Base-by-base conservation (phyloP, 1,140 invertebrate species). In the Macrocentrus cingulum region DNA sequence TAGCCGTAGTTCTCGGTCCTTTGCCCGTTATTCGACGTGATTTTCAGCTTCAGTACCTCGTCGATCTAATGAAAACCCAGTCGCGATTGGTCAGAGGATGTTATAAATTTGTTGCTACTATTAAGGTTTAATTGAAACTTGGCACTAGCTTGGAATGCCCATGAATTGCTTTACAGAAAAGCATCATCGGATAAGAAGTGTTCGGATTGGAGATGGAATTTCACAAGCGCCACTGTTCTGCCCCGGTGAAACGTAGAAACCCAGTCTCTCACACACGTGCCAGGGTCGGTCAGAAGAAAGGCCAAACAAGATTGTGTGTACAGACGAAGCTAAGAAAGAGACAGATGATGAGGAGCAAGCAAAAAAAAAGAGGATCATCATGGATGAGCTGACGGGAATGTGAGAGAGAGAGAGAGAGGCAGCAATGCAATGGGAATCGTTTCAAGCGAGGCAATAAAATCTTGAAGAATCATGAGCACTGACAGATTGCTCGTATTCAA, bases 401-500 rank as follows among this genome's bases (percentile, higher is more conserved):
- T n/a, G n/a, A n/a, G 42, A 55, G 46, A 6, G 20, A 23, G 44
- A 32, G 25, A 4, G 16, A 13, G 18, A 36, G 53, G 16, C 36
- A 20, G 54, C 16, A 46, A 48, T 37, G 45, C 44, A 56, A 9
- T n/a, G 20, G 19, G 41, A 7, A 45, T 25, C 19, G 4, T 56
- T 36, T 16, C 39, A 19, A 18, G 45, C 29, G n/a, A 58, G 45
- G 59, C 52, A 60, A 63, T 66, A 65, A 65, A 64, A 66, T 51
- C 53, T 34, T 2, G 11, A 7, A 15, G 56, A 62, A 59, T 51
- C 36, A 55, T 57, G 50, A 49, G 46, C 49, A 50, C 50, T 42
- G 60, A 64, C 62, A 64, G 64, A 66, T 66, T 66, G 62, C 53
- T 51, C 41, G 20, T 56, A 62, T 66, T 62, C 56, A 64, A 66